Conservation (phyloP, 1,140 invertebrate species). For the Mylabris phalerata region DNA sequence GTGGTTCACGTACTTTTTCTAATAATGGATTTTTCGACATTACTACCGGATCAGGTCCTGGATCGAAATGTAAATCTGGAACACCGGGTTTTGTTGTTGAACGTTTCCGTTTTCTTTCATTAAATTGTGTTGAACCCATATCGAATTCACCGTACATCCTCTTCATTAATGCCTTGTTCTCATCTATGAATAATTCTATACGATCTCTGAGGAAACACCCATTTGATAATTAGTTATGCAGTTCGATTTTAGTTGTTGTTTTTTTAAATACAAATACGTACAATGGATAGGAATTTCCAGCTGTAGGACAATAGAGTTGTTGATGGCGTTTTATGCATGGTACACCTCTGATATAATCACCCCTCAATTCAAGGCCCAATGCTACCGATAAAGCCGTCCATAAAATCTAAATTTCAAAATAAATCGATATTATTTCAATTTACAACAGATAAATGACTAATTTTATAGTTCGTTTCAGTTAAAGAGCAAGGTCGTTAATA, state of each 20-base stretch:
- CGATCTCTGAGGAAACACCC: constrained; percentile 56
- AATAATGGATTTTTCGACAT: constrained; percentile 37
- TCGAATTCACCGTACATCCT: constrained; percentile 87
- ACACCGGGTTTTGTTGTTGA: constrained; percentile 46
- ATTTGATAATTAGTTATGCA: constrained; percentile 40
- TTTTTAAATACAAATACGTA: constrained; percentile 50
- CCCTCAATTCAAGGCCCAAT: constrained; percentile 73
- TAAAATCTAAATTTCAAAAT: constrained; percentile 59
- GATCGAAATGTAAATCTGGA: constrained; percentile 45
- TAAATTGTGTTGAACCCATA: constrained; percentile 47
- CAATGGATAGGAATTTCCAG: constrained; percentile 84
- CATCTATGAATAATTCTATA: constrained; percentile 86
- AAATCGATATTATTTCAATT: not conserved
- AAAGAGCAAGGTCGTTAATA: constrained; percentile 11
- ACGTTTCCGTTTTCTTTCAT: constrained; percentile 46
- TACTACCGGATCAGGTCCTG: constrained; percentile 32
- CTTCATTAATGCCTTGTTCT: constrained; percentile 87
- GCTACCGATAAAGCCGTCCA: constrained; percentile 83
- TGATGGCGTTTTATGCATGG: constrained; percentile 83
- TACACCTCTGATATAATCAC: constrained; percentile 75
- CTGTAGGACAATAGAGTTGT: constrained; percentile 84
- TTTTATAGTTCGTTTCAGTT: not conserved
- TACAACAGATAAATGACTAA: not conserved
- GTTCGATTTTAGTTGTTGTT: not conserved
- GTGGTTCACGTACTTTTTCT: constrained; percentile 45